Conservation (phyloP, 2,113 vertebrate genomes). For the Tamias sibiricus region DNA sequence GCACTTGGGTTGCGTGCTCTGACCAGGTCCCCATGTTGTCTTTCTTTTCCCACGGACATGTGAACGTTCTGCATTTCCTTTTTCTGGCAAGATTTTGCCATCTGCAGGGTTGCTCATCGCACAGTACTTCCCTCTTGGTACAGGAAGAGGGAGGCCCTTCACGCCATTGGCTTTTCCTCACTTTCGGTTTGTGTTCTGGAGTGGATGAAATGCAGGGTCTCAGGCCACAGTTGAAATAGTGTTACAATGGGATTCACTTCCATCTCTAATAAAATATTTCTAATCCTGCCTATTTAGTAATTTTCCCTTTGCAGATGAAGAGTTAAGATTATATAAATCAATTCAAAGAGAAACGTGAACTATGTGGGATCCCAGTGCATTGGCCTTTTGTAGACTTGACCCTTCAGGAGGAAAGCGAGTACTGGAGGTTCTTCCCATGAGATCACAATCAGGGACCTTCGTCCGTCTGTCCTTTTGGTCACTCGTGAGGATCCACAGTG, state of each 20-base stretch:
- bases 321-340: not conserved
- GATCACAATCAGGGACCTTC: not conserved
- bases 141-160: too few relatives aligned
- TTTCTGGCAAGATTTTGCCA: not conserved
- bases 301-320: not conserved
- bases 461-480: not conserved
- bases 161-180: not conserved
- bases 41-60: not conserved
- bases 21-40: not conserved
- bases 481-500: not conserved
- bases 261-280: not conserved
- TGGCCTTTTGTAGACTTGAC: not conserved
- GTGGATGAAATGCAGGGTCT: not conserved
- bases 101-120: not conserved
- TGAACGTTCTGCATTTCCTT: not conserved
- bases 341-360: not conserved
- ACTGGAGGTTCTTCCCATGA: not conserved
- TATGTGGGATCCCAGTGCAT: not conserved
- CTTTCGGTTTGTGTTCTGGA: not conserved
- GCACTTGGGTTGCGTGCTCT: not conserved
- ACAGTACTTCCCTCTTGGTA: rapidly evolving
- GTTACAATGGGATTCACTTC: not conserved
- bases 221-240: not conserved
- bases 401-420: not conserved
- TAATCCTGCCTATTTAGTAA: not conserved